These are phyloP conservation scores for Eupithecia inturbata DNA, from an alignment of 2,888 invertebrate genomes.

Conservation along the genomic window DNA sequence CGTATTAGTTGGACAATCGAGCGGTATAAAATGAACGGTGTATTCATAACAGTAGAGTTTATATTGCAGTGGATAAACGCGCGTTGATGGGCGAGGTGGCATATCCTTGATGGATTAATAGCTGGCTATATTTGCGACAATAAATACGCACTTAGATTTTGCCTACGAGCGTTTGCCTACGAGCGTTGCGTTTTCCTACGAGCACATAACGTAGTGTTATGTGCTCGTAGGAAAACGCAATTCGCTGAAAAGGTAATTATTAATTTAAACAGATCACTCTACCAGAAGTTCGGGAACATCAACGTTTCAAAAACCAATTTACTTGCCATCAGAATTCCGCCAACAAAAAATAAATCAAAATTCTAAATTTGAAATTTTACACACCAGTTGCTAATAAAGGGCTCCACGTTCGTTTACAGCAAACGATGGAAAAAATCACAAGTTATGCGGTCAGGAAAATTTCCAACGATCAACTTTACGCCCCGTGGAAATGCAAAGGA, in stretches of 20 bases:
- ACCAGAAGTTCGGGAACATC: background rate
- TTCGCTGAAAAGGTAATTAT: background rate
- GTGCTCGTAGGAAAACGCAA: background rate
- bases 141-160: constrained; percentile 43
- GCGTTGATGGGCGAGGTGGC: constrained; percentile 55
- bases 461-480: constrained; percentile 76
- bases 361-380: constrained; percentile 51
- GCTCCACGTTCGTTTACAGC: constrained; percentile 63
- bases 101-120: constrained; percentile 62
- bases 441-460: constrained; percentile 69
- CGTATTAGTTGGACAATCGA: constrained; percentile 74
- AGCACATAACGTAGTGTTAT: no score
- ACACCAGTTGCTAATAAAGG: constrained; percentile 56
- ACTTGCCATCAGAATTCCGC: constrained; percentile 43
- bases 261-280: background rate
- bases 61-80: constrained; percentile 14
- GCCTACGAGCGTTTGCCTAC: no score
- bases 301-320: background rate
- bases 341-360: constrained; percentile 39
- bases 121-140: constrained; percentile 49
- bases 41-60: constrained; percentile 18
- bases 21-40: constrained; percentile 32
- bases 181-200: no score
- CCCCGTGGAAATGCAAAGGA: constrained; percentile 74
- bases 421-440: constrained; percentile 69